Evolutionary conservation across 2,888 invertebrate genomes (phyloP).

Genomic region (Drosophila infuscata): DNA sequence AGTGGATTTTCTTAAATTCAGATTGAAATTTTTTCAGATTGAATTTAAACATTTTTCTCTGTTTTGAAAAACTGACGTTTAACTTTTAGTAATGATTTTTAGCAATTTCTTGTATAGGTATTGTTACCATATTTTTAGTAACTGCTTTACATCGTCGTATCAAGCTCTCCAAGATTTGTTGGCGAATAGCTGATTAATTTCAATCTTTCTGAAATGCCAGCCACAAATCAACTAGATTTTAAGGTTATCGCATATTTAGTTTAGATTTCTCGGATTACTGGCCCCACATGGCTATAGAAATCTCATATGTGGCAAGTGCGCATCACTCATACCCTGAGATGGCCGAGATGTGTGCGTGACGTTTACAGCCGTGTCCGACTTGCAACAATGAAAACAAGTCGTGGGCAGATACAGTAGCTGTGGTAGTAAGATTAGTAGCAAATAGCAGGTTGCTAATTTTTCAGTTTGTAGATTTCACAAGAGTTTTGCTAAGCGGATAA

Average conservation of each 20-base stretch:
- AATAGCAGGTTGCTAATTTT: constrained; percentile 10
- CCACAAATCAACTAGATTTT: background rate
- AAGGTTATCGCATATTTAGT: background rate
- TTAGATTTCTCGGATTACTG: background rate
- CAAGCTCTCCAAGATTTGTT: background rate
- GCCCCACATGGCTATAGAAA: background rate
- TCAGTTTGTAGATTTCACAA: constrained; percentile 28
- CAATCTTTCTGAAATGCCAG: background rate
- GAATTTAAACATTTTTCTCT: background rate
- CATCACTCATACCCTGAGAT: constrained; percentile 49
- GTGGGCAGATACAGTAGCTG: constrained; percentile 2
- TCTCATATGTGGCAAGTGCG: constrained; percentile 5
- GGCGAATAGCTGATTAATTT: background rate
- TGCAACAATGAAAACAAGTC: constrained; percentile 41
- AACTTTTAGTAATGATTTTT: background rate
- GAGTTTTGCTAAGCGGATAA: constrained; percentile 8
- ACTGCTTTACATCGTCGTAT: rapidly evolving
- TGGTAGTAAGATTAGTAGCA: background rate
- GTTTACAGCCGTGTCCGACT: constrained; percentile 15
- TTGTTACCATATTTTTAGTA: background rate
- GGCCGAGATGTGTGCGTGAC: constrained; percentile 26
- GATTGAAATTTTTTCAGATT: background rate
- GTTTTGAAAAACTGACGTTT: background rate
- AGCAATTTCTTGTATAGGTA: background rate
- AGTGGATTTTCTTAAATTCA: background rate